A percentile compares a stretch with the other conserved stretches of the same genome.
Evolutionary conservation across 2,797 vertebrate species (phyloP).

Genomic region (Microhierax caerulescens): DNA sequence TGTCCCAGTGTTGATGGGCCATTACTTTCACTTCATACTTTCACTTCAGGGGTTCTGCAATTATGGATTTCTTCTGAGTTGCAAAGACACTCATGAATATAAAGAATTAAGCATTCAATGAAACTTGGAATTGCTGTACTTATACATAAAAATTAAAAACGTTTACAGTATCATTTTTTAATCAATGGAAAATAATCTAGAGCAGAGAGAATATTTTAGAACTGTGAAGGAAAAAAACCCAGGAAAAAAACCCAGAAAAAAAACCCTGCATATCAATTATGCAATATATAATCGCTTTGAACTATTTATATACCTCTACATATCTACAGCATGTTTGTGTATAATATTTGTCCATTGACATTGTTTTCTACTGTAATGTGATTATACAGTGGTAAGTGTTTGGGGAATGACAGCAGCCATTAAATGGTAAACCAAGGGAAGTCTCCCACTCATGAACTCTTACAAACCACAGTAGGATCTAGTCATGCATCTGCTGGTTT

Average conservation of each 20-base stretch:
- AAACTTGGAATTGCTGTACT: neutral
- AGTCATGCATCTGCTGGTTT: neutral
- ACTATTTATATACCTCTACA: neutral
- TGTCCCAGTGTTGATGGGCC: neutral
- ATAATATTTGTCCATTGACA: neutral
- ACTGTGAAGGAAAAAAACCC: neutral
- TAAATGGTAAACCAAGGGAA: neutral
- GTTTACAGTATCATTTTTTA: neutral
- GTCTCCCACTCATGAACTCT: neutral
- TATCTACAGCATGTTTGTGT: neutral
- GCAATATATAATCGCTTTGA: neutral
- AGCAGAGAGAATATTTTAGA: neutral
- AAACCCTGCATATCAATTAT: neutral
- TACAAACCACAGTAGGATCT: neutral
- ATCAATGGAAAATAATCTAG: neutral
- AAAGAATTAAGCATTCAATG: neutral
- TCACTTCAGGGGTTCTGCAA: neutral
- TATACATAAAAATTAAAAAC: neutral
- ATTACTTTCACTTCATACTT: neutral
- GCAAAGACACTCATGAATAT: neutral
- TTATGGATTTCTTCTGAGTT: neutral
- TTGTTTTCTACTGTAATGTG: neutral
- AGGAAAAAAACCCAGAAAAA: neutral
- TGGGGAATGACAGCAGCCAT: neutral
- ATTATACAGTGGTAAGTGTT: neutral